Conservation (phyloP, 2,113 vertebrate species). For the Canis aureus region DNA sequence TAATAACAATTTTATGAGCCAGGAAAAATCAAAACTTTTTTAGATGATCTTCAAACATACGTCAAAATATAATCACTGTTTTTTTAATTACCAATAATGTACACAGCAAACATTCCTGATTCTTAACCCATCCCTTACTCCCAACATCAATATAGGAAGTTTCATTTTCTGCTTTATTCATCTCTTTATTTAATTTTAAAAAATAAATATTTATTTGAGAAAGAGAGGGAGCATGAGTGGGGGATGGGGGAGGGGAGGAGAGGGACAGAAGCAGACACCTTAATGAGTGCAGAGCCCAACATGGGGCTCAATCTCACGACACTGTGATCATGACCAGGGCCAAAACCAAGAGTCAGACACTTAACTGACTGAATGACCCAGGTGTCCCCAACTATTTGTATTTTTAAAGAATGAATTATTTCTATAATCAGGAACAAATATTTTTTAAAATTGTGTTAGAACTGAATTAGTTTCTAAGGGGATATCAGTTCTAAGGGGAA, state of each 20-base stretch:
- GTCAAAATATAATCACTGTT: conserved; percentile 24
- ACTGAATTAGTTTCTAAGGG: conserved; percentile 36
- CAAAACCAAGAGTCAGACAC: not conserved
- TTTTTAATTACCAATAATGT: not conserved
- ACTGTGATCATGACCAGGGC: not conserved
- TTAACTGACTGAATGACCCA: not conserved
- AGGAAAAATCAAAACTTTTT: conserved; percentile 45
- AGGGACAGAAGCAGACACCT: not conserved
- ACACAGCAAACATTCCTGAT: not conserved
- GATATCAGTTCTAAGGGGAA: not conserved
- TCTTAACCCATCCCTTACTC: not conserved
- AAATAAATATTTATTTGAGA: not conserved
- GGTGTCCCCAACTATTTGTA: not conserved
- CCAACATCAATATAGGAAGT: not conserved
- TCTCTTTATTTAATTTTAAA: not conserved
- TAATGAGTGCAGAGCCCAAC: not conserved
- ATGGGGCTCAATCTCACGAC: not conserved
- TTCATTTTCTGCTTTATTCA: conserved; percentile 50
- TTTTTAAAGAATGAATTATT: conserved; percentile 37
- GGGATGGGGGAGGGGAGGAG: not conserved
- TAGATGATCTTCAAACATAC: not conserved
- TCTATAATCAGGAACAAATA: conserved; percentile 13
- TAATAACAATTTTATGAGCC: not conserved
- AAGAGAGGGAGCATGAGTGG: not conserved
- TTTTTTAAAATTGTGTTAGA: not conserved